Base-by-base conservation (phyloP, 2,888 invertebrate species). In the Ptilodon capucinus region DNA sequence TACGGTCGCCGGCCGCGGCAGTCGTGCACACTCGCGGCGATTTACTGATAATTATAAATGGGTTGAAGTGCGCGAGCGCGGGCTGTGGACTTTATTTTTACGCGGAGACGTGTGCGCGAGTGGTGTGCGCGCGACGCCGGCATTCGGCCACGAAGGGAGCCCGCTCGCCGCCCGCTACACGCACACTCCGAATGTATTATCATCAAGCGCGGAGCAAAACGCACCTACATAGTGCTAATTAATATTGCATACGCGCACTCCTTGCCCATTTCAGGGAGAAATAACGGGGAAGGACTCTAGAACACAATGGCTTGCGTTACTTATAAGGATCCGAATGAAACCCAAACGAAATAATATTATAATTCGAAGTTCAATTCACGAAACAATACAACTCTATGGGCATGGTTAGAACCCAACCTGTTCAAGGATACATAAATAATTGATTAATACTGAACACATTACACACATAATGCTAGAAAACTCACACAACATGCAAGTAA, bases 31-130 rank as follows among this genome's bases (percentile, higher is more conserved):
- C 84, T 83, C 79, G 81, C 85, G 75, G 79, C 84, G 88, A 83
- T 90, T 90, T 90, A 90, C 90, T 91, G 89, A 90, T 91, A 90
- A 91, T 91, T 90, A 86, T 89, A 90, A 88, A 89, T 86, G 82
- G 79, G 81, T 86, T 81, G 84, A 87, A 89, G 89, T 91, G 79
- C 88, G 82, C 87, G 81, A 80, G 84, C 84, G 84, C 79, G 79
- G 82, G 76, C 81, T 69, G 84, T 83, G 69, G 88, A 89, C 87
- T 89, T 90, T 91, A 91, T 91, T 91, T 91, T 90, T 90, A 90
- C 80, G 84, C 90, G 84, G 87, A 85, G 88, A 84, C 89, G 84
- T 79, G 84, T 79, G 81, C 76, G 76, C 85, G 85, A 83, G 82
- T 79, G 81, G 74, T 78, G 86, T 83, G 86, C 82, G 79, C 83